Evolutionary conservation across 1,140 invertebrate genomes (phyloP).

Genomic region (Vollenhovia emeryi): DNA sequence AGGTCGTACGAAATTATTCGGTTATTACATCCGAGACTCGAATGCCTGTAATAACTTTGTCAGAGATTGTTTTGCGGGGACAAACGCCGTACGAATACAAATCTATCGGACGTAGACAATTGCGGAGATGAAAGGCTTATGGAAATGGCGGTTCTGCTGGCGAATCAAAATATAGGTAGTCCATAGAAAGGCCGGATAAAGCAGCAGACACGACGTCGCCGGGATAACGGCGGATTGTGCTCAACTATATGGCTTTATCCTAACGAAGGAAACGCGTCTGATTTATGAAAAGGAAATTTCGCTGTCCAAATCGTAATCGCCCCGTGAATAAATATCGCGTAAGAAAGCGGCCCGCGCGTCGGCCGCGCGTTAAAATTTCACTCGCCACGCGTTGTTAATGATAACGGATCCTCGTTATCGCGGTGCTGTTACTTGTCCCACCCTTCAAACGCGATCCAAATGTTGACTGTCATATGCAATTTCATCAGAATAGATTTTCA

Average conservation of each 20-base stretch:
- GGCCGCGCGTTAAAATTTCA: neutral
- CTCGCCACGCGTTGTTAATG: neutral
- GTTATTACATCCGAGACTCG: conserved; percentile 44
- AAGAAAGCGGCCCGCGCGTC: neutral
- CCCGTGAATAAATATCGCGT: neutral
- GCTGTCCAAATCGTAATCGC: neutral
- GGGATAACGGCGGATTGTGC: neutral
- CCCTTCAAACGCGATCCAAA: neutral
- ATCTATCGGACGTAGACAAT: conserved; percentile 53
- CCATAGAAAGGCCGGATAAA: conserved; percentile 32
- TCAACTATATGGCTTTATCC: neutral
- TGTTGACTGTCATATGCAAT: conserved; percentile 28
- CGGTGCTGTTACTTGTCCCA: neutral
- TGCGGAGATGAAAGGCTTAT: conserved; percentile 51
- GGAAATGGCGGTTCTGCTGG: conserved; percentile 41
- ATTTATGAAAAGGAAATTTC: conserved; percentile 9
- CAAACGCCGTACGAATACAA: conserved; percentile 25
- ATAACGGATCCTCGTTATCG: neutral
- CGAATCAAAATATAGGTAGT: conserved; percentile 46
- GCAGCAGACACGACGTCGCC: conserved; percentile 18
- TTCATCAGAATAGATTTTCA: conserved; percentile 32
- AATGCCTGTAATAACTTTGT: conserved; percentile 56
- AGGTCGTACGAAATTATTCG: conserved; percentile 30
- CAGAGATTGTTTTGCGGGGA: conserved; percentile 48
- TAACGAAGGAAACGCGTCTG: conserved; percentile 5